phyloP scores from a whole-genome alignment of 1,140 invertebrate species.

The Drosophila elegans region DNA sequence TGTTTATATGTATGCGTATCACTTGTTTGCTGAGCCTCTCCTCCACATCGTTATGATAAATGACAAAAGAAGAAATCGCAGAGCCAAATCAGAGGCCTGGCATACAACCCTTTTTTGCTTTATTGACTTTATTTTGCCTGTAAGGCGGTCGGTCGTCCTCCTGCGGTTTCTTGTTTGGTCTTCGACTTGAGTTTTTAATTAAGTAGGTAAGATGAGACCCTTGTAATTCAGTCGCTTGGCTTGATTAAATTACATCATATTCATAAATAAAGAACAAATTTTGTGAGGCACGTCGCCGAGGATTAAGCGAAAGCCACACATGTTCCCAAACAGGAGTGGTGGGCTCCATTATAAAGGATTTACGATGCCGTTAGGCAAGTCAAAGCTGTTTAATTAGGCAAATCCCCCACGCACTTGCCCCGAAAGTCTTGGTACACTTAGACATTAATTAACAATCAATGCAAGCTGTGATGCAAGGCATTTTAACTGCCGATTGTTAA shows the following conservation, averaged over 20 bases:
- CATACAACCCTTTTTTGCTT: slow-evolving; percentile 65
- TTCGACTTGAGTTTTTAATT: slow-evolving; percentile 68
- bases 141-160: slow-evolving; percentile 7
- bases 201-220: slow-evolving; percentile 51
- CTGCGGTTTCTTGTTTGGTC: slow-evolving; percentile 15
- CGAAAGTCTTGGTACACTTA: slow-evolving; percentile 17
- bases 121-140: slow-evolving; percentile 66
- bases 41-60: slow-evolving; percentile 67
- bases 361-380: slow-evolving; percentile 65
- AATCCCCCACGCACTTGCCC: slow-evolving; percentile 25
- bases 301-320: slow-evolving; percentile 55
- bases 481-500: slow-evolving; percentile 59
- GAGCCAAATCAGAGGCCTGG: slow-evolving; percentile 66
- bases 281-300: slow-evolving; percentile 46
- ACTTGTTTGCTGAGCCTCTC: slow-evolving; percentile 36
- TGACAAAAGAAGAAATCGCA: slow-evolving; percentile 66
- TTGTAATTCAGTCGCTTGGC: slow-evolving; percentile 27
- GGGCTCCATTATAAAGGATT: slow-evolving; percentile 75
- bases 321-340: slow-evolving; percentile 44
- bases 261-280: slow-evolving; percentile 82
- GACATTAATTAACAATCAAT: slow-evolving; percentile 62
- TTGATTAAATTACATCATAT: slow-evolving; percentile 73
- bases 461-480: slow-evolving; percentile 33
- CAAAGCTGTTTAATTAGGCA: slow-evolving; percentile 71
- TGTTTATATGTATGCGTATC: slow-evolving; percentile 49